Base-by-base conservation (phyloP, 2,113 vertebrate species). In the Ailurus styani region DNA sequence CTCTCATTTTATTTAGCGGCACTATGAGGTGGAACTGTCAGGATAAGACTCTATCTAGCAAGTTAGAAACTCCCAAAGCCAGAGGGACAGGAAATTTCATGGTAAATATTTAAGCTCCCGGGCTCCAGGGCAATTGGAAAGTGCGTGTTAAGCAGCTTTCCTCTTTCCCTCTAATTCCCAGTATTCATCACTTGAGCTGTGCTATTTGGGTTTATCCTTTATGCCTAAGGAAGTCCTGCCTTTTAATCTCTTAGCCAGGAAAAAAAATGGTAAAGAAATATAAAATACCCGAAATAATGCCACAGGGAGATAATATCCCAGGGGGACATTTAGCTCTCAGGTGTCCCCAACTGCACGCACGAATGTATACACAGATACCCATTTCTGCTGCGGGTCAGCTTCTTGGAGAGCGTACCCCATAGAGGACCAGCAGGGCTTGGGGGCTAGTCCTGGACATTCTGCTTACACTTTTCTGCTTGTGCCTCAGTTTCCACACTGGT, bases 81-180 rank as follows among this genome's bases (percentile, higher is more conserved):
- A 81, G 62, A 97, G 75, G 97, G 91, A 91, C 81, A 95, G 90
- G 60, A 82, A 79, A 90, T 98, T 98, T 98, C 97, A 97, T 95
- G 97, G 98, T 96, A 95, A 97, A 15, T 97, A 94, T 96, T 88
- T 96, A 96, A 96, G 90, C 73, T 83, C 81, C 57, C 18, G 6
- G 95, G 95, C 93, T 94, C 93, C 95, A 96, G 91, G 97, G 97
- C 96, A 98, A 95, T 97, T 94, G 86, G 94, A 73, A 98, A 95
- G 96, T 95, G 82, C 42, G 42, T 90, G 98, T 93, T 99, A 98
- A 98, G 98, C 95, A 96, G 97, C 98, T 99, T 98, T 98, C 95
- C 97, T 98, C 97, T 96, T 98, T 97, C 94, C 96, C 95, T 98
- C 89, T 98, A 98, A 98, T 98, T 98, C 97, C 93, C 95, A 34